These are phyloP conservation scores for Nymphalis c-album DNA, from an alignment of 2,888 invertebrate genomes.

Conservation along the genomic window DNA sequence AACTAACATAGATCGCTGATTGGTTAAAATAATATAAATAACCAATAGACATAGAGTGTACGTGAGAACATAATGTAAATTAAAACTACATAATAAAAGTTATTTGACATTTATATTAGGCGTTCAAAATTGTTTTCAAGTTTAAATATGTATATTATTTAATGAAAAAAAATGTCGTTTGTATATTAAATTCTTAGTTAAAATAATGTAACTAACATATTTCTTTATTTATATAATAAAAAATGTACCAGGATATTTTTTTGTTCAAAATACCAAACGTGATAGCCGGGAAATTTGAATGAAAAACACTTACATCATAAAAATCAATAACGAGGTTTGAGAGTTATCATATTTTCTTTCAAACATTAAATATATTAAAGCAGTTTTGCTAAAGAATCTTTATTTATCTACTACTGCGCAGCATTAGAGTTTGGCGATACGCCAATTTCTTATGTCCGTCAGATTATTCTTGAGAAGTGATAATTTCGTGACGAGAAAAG, in stretches of 20 bases:
- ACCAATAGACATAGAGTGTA: not conserved
- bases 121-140: not conserved
- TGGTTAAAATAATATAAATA: not conserved
- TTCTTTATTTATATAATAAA: not conserved
- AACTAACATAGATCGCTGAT: not conserved
- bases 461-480: slow-evolving; percentile 51
- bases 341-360: slow-evolving; percentile 15
- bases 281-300: slow-evolving; percentile 51
- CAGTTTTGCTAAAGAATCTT: not conserved
- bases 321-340: slow-evolving; percentile 49
- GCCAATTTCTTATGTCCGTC: slow-evolving; percentile 48
- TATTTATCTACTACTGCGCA: slow-evolving; percentile 5
- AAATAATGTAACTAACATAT: slow-evolving; percentile 3
- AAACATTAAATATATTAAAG: slow-evolving; percentile 4
- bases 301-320: slow-evolving; percentile 46
- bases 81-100: not conserved
- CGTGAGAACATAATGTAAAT: not conserved
- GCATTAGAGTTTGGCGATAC: slow-evolving; percentile 26
- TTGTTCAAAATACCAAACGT: slow-evolving; percentile 30
- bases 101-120: not conserved
- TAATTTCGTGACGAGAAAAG: slow-evolving; percentile 23
- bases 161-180: not conserved
- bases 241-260: slow-evolving; percentile 3
- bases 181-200: not conserved
- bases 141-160: not conserved